Conservation (phyloP, 1,140 invertebrate species). For the Calliopsis andreniformis region DNA sequence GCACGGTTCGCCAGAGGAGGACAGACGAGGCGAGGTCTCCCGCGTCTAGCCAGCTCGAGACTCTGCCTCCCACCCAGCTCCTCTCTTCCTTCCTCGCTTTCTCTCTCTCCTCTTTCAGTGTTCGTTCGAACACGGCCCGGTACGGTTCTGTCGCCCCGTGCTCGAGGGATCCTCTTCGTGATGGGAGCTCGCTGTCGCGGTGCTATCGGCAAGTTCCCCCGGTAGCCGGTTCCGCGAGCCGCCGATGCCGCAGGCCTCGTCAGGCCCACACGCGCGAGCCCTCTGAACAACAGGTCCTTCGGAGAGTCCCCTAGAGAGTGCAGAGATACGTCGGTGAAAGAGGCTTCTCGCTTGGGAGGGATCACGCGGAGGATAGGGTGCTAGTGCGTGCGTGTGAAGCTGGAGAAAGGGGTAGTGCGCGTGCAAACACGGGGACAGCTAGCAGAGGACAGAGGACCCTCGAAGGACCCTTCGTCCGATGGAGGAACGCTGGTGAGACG, state of each 20-base stretch:
- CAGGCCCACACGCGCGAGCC: constrained; percentile 31
- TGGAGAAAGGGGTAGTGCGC: constrained; percentile 17
- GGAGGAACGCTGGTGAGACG: constrained; percentile 11
- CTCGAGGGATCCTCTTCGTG: constrained; percentile 66
- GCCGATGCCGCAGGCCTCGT: constrained; percentile 45
- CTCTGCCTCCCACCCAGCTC: constrained; percentile 38
- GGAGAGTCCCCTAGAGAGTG: not conserved
- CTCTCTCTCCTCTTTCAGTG: constrained; percentile 73
- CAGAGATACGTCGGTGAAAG: too few species aligned
- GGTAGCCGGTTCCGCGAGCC: constrained; percentile 68
- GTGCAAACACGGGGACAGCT: constrained; percentile 16
- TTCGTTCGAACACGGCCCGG: constrained; percentile 77
- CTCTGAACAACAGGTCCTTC: not conserved
- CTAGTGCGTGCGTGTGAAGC: not conserved
- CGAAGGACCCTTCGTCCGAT: not conserved
- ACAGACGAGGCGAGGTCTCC: constrained; percentile 25
- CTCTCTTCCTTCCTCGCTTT: constrained; percentile 42
- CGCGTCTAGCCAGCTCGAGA: constrained; percentile 70
- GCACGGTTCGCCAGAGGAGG: not conserved
- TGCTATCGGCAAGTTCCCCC: constrained; percentile 67
- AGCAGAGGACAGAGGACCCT: not conserved
- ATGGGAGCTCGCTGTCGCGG: constrained; percentile 73
- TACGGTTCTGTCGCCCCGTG: constrained; percentile 68
- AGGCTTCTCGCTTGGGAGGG: too few species aligned
- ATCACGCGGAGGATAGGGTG: too few species aligned